Evolutionary conservation across 2,888 invertebrate genomes (phyloP).

Genomic region (Diadegma fenestrale): DNA sequence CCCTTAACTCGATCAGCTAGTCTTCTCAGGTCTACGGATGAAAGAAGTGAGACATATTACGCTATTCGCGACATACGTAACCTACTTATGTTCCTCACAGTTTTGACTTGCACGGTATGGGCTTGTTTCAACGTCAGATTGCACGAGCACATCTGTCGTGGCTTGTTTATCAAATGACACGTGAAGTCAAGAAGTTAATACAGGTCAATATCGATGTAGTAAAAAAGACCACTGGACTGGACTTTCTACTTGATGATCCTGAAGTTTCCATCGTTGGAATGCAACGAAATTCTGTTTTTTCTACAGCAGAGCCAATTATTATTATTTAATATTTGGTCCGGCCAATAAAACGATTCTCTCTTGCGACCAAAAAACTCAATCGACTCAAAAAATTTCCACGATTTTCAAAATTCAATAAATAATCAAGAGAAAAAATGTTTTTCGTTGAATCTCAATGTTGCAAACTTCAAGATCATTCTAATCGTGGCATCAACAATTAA

Average conservation of each 20-base stretch:
- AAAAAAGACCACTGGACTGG: not conserved
- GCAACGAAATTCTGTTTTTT: too few species aligned
- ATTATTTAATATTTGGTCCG: too few species aligned
- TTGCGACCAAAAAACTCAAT: too few species aligned
- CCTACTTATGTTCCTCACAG: constrained; percentile 51
- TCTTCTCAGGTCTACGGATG: constrained; percentile 24
- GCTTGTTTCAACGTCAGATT: constrained; percentile 59
- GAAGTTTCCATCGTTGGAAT: too few species aligned
- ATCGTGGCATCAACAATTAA: not conserved
- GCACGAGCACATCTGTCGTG: constrained; percentile 57
- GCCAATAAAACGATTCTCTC: too few species aligned
- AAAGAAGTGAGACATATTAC: constrained; percentile 54
- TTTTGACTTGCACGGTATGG: constrained; percentile 42
- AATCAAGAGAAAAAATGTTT: too few species aligned
- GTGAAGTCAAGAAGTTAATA: constrained; percentile 27
- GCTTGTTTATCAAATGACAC: constrained; percentile 56
- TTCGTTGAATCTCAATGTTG: too few species aligned
- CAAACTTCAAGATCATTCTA: too few species aligned
- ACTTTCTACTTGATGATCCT: too few species aligned
- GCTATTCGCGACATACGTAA: constrained; percentile 56
- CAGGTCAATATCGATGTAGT: constrained; percentile 13
- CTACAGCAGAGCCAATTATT: too few species aligned
- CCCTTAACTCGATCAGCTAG: constrained; percentile 58
- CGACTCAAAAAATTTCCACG: too few species aligned
- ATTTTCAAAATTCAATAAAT: too few species aligned